These are phyloP conservation scores for Muricea muricata DNA, from an alignment of 92 coral and sea anemone species.

Conservation along the genomic window DNA sequence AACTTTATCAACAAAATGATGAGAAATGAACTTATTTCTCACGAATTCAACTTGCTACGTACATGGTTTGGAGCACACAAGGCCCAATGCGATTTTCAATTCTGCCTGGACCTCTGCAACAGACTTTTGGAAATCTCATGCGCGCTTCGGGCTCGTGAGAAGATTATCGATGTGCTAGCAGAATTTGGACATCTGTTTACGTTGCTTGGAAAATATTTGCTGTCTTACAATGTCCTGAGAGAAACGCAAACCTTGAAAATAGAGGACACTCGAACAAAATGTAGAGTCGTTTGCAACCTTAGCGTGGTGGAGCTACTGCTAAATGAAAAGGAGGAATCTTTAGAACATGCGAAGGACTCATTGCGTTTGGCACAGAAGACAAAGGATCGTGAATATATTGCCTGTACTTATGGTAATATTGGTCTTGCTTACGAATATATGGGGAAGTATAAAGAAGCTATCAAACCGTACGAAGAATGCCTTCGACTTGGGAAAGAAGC, in stretches of 20 bases:
- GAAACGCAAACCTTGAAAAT: background rate
- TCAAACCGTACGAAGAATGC: constrained; percentile 6
- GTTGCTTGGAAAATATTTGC: background rate
- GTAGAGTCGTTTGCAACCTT: background rate
- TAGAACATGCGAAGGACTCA: background rate
- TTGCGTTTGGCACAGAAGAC: background rate
- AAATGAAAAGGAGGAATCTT: background rate
- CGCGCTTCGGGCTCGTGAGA: background rate
- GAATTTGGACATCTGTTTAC: background rate
- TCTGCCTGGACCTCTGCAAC: background rate
- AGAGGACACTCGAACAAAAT: background rate
- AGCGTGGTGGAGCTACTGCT: constrained; percentile 6
- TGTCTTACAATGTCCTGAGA: background rate
- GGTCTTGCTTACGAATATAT: background rate
- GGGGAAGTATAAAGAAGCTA: background rate
- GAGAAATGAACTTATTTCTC: background rate
- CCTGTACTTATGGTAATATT: constrained; percentile 17
- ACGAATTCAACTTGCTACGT: background rate
- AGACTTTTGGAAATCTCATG: background rate
- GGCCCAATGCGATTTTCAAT: background rate
- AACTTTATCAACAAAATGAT: background rate
- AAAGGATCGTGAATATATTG: background rate
- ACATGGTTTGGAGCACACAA: background rate
- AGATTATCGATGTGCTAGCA: background rate
- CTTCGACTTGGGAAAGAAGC: background rate